Conservation (phyloP, 1,140 invertebrate genomes). For the Trichoplusia ni region DNA sequence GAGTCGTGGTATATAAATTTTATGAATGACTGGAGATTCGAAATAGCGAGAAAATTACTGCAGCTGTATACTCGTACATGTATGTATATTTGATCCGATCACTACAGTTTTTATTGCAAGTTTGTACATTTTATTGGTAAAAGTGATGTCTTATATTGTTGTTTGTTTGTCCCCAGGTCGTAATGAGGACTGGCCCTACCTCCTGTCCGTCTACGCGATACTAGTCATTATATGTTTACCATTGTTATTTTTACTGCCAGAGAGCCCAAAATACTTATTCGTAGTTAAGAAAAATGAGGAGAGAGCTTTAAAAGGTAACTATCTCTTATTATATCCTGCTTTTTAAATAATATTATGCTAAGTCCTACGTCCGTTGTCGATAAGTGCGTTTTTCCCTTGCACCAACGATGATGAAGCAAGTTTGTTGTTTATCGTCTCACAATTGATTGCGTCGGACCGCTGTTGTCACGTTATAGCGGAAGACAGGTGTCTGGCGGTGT, state of each 20-base stretch:
- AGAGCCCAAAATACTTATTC: slow-evolving; percentile 93
- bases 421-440: no score
- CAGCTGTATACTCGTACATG: no score
- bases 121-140: neutral
- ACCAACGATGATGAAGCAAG: no score
- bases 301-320: slow-evolving; percentile 84
- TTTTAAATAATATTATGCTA: neutral
- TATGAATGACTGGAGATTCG: no score
- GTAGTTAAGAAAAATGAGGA: slow-evolving; percentile 85
- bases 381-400: neutral
- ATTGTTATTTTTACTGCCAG: slow-evolving; percentile 87
- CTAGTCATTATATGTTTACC: slow-evolving; percentile 83
- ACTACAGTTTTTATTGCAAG: no score
- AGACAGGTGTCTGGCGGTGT: no score
- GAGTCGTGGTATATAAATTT: no score
- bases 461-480: no score
- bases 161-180: slow-evolving; percentile 52
- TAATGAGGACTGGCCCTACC: slow-evolving; percentile 84
- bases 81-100: no score
- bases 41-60: no score
- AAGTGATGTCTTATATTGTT: slow-evolving; percentile 9
- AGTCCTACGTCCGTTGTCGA: neutral
- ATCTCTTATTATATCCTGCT: neutral
- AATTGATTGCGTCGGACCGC: no score
- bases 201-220: slow-evolving; percentile 85